These are phyloP conservation scores for Cassiopea xamachana DNA, from an alignment of 30 jellyfish, hydroid and myxozoan species.

Conservation along the genomic window DNA sequence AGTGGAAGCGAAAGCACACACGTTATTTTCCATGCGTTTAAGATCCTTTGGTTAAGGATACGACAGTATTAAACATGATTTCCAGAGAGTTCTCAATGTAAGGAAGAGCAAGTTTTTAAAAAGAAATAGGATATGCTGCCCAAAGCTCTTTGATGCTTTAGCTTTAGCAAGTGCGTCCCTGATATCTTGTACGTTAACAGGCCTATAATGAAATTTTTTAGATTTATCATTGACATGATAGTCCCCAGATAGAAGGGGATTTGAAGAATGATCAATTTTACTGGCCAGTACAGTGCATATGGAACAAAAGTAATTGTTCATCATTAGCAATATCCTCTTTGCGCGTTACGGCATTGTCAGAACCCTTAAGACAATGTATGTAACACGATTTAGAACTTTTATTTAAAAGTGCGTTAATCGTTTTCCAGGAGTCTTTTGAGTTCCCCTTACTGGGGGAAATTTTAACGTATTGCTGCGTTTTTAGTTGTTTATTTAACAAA, in stretches of 20 bases:
- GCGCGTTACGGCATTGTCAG: background rate
- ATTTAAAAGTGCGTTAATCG: no score
- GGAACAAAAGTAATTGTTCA: background rate
- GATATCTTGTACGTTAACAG: background rate
- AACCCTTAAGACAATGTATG: no score
- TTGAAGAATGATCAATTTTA: background rate
- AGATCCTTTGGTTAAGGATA: no score
- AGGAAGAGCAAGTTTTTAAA: slow-evolving; percentile 15
- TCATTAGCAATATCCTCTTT: background rate
- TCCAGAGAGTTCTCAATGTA: slow-evolving; percentile 42
- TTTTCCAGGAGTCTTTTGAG: no score
- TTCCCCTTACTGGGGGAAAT: no score
- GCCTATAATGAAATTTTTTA: no score
- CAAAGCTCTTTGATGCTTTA: slow-evolving; percentile 37
- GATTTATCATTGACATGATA: background rate
- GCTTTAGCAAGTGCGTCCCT: slow-evolving; percentile 27
- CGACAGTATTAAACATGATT: slow-evolving; percentile 1
- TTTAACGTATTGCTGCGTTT: no score
- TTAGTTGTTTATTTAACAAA: background rate
- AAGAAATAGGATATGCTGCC: background rate
- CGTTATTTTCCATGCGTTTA: no score
- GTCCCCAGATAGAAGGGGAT: background rate
- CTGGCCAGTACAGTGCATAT: background rate
- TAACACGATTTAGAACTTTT: no score
- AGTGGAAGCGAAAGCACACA: no score